phyloP scores from a whole-genome alignment of 2,888 invertebrate genomes.

The Agapetus fuscipes region DNA sequence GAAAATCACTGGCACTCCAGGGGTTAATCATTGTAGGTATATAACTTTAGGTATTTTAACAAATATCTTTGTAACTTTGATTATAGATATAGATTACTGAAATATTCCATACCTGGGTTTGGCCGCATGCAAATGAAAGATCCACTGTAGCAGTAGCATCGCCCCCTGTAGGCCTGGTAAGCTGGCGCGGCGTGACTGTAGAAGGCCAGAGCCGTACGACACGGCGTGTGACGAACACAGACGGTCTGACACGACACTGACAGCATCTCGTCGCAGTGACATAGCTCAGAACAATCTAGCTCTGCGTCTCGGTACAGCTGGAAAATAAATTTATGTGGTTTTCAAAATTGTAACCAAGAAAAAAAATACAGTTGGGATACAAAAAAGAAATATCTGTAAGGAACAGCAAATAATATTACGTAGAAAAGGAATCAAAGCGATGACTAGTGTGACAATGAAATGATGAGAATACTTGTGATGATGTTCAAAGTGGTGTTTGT shows the following conservation, averaged over 20 bases:
- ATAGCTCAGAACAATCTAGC: slow-evolving; percentile 83
- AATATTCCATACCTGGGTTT: no score
- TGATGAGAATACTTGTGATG: no score
- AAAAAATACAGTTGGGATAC: no score
- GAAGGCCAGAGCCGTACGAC: slow-evolving; percentile 79
- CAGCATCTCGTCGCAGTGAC: slow-evolving; percentile 69
- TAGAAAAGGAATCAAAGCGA: no score
- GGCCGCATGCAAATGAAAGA: slow-evolving; percentile 90
- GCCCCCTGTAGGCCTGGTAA: slow-evolving; percentile 80
- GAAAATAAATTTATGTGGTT: slow-evolving; percentile 24
- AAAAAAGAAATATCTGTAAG: not conserved
- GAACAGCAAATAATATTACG: not conserved
- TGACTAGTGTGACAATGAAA: not conserved
- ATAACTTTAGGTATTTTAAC: no score
- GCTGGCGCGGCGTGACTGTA: slow-evolving; percentile 87
- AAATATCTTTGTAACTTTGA: no score
- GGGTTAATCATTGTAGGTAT: no score
- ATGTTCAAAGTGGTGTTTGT: no score
- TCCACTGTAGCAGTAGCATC: slow-evolving; percentile 85
- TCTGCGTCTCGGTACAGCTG: slow-evolving; percentile 78
- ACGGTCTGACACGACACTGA: slow-evolving; percentile 80
- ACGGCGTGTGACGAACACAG: slow-evolving; percentile 78
- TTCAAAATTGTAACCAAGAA: slow-evolving; percentile 1
- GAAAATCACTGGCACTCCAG: no score
- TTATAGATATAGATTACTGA: no score